Evolutionary conservation across 2,797 vertebrate species (phyloP), one percentile per base, ranked within the genome.

Genomic region (Sitta carolinensis): DNA sequence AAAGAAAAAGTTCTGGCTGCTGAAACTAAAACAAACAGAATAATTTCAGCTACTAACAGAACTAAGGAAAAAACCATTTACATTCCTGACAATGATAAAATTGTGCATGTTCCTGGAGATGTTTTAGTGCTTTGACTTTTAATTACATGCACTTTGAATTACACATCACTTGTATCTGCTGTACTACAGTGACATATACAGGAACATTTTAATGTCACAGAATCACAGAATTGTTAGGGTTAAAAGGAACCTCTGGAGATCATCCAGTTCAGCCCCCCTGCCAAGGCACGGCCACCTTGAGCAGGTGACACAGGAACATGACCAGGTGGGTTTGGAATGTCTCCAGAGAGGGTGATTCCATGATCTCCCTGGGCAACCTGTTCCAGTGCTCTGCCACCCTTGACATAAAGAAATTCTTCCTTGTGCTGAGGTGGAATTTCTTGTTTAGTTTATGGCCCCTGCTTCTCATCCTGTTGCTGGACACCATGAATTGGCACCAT

Each of bases 11-110:
- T 21, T 66, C 85, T 77, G 70, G 83, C 85, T 86, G 88, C 43
- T 67, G 90, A 92, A 97, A 95, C 45, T 79, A 82, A 95, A 93
- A 47, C 47, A 59, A 82, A 94, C 77, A 84, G 87, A 94, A 82
- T 89, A 94, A 93, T 94, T 97, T 91, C 92, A 89, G 91, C 59
- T 94, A 89, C 40, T 38, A 78, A 50, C 4, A 57, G 10, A 90
- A 75, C 14, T 76, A 8, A 34, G 55, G n/a, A 93, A 94, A 77
- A 93, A 94, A 7, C 1, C 45, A 70, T 86, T 69, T 34, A 50
- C 18, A 58, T 90, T 96, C 93, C 72, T 93, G 68, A 92, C 62
- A 92, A 57, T 67, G 47, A 89, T 69, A 83, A 94, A 92, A 85
- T 66, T 42, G 19, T 32, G 34, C 16, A 9, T 6, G 16, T 50